Evolutionary conservation across 2,888 invertebrate species (phyloP), one percentile per base, ranked within the genome.

Genomic region (Asteroscopus sphinx): DNA sequence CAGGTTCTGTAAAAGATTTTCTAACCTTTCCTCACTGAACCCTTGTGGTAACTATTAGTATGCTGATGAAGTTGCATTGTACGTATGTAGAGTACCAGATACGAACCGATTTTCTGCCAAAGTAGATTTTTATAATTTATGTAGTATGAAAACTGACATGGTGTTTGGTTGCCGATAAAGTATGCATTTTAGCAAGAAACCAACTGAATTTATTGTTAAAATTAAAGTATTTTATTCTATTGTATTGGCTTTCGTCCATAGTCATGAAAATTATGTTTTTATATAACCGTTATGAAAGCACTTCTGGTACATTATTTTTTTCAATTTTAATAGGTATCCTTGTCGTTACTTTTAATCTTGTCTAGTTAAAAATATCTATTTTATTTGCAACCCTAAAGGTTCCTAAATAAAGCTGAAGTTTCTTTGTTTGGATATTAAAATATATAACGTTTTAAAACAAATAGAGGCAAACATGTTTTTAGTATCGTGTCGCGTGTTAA

Each of bases 401-500:
- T 0, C 9, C 5, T 0, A 0, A 0, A 8, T 15, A 49, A 37
- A 39, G 69, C 46, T 21, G 5, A 37, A 39, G 16, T 30, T 62
- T 1, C 2, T 28, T 30, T 21, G 12, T 12, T 1, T 1, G 1
- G 0, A 4, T 16, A 5, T 4, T 21, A n/a, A 26, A 32, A 42
- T 17, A 46, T 63, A 33, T 6, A 32, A 25, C n/a, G 35, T 52
- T 74, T 64, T 46, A 3, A 21, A 46, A 35, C 13, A 16, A 52
- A 41, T 8, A 39, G 37, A 45, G 32, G 36, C 48, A 56, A 66
- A 63, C 49, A 70, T 52, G 71, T 71, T 73, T 73, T 73, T 71
- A 63, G 58, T 56, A 54, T 44, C 42, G 60, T 59, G 68, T 63
- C 51, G 63, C 44, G 61, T 74, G 75, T 56, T 58, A 68, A 61